Evolutionary conservation across 2,888 invertebrate genomes (phyloP).

Genomic region (Thera obeliscata): DNA sequence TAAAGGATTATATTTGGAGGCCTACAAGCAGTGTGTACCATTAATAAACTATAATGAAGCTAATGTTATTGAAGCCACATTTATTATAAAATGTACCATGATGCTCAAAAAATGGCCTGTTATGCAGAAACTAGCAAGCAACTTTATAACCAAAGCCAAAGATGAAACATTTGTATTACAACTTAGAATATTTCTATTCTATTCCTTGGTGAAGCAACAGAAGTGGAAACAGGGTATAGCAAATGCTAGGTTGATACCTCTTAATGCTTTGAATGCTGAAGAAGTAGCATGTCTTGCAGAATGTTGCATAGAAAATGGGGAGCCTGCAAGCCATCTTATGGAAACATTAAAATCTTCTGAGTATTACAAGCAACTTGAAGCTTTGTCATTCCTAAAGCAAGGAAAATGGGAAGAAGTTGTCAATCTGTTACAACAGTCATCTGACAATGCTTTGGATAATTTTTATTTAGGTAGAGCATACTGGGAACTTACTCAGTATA

Average conservation of each 20-base stretch:
- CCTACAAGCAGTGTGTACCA: conserved; percentile 79
- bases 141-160: conserved; percentile 70
- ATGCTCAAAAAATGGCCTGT: conserved; percentile 74
- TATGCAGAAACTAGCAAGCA: conserved; percentile 69
- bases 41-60: conserved; percentile 71
- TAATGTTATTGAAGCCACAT: conserved; percentile 66
- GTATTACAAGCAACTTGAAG: conserved; percentile 72
- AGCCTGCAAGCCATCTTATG: conserved; percentile 58
- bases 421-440: conserved; percentile 72
- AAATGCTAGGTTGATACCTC: conserved; percentile 61
- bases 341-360: conserved; percentile 59
- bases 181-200: conserved; percentile 64
- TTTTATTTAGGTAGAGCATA: conserved; percentile 85
- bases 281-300: conserved; percentile 67
- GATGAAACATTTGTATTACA: conserved; percentile 54
- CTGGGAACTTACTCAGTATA: conserved; percentile 84
- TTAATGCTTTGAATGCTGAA: conserved; percentile 49
- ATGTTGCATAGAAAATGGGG: conserved; percentile 67
- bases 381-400: conserved; percentile 78
- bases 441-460: conserved; percentile 79
- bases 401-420: conserved; percentile 83
- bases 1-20: conserved; percentile 80
- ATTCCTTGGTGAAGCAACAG: conserved; percentile 68
- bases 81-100: conserved; percentile 71
- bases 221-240: conserved; percentile 82